Evolutionary conservation across 2,888 invertebrate genomes (phyloP).

Genomic region (Pristionchus mayeri): DNA sequence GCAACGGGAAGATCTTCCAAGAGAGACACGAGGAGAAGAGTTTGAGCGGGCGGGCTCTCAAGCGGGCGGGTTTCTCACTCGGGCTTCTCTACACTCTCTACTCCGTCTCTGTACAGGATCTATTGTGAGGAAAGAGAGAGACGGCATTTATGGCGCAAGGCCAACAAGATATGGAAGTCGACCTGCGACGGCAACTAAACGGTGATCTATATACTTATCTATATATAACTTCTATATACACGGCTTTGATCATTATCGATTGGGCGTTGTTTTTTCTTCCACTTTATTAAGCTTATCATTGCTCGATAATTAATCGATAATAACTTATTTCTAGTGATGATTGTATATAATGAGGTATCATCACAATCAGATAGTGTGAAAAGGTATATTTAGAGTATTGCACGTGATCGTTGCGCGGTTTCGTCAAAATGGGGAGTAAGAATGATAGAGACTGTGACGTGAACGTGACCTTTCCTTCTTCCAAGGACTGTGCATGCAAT

Average conservation of each 20-base stretch:
- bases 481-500: conserved; percentile 1
- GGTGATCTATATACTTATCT: neutral
- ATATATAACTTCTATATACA: neutral
- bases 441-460: neutral
- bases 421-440: neutral
- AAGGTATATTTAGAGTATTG: neutral
- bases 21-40: conserved; percentile 17
- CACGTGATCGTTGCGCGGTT: conserved; percentile 19
- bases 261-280: neutral
- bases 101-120: conserved; percentile 39
- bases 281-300: neutral
- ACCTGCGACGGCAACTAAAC: conserved; percentile 1
- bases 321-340: neutral
- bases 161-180: conserved; percentile 22
- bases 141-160: conserved; percentile 42
- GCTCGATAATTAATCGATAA: neutral
- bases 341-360: neutral
- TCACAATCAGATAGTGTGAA: neutral
- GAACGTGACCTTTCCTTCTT: neutral
- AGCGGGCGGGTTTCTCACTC: too few species aligned
- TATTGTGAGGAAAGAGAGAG: conserved; percentile 24
- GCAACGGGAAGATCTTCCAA: neutral
- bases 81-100: conserved; percentile 22
- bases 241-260: neutral
- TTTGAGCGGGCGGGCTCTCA: conserved; percentile 31